A percentile compares a stretch with the other conserved stretches of the same genome.
These are phyloP conservation scores for Drosophila fulvimacula DNA, from an alignment of 2,888 invertebrate genomes.

Conservation along the genomic window DNA sequence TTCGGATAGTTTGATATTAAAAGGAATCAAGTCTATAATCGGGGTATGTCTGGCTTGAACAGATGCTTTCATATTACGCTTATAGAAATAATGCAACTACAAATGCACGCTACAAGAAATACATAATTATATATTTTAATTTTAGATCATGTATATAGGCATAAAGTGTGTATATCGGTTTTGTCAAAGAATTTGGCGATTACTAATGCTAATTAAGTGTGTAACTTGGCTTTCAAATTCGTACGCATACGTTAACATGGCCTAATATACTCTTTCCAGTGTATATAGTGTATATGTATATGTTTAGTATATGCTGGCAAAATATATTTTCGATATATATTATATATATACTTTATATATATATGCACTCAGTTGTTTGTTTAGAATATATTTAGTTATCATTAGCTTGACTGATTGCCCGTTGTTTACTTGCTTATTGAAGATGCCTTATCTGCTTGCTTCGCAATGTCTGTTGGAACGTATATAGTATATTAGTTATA, in stretches of 20 bases:
- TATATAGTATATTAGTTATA: conserved; percentile 29
- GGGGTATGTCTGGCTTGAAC: conserved; percentile 7
- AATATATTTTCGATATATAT: conserved; percentile 52
- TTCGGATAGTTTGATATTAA: conserved; percentile 29
- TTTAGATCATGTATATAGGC: background rate
- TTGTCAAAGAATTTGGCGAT: conserved; percentile 24
- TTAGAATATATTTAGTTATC: conserved; percentile 62
- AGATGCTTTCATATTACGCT: conserved; percentile 4
- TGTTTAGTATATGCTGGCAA: conserved; percentile 62
- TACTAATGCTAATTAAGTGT: conserved; percentile 25
- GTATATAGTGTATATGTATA: conserved; percentile 41
- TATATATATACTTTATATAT: conserved; percentile 34
- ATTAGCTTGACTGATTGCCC: conserved; percentile 72
- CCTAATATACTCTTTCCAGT: conserved; percentile 39
- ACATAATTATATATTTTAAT: conserved; percentile 6
- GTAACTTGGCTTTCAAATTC: conserved; percentile 70
- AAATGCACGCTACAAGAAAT: conserved; percentile 31
- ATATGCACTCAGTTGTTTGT: conserved; percentile 26
- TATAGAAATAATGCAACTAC: conserved; percentile 25
- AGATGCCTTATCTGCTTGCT: conserved; percentile 18
- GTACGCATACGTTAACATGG: conserved; percentile 54
- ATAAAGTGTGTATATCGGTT: conserved; percentile 2
- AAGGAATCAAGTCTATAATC: conserved; percentile 22
- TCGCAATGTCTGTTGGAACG: conserved; percentile 34
- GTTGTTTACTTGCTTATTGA: conserved; percentile 64